Evolutionary conservation across 2,888 invertebrate genomes (phyloP).

Genomic region (Archips crataeganus): DNA sequence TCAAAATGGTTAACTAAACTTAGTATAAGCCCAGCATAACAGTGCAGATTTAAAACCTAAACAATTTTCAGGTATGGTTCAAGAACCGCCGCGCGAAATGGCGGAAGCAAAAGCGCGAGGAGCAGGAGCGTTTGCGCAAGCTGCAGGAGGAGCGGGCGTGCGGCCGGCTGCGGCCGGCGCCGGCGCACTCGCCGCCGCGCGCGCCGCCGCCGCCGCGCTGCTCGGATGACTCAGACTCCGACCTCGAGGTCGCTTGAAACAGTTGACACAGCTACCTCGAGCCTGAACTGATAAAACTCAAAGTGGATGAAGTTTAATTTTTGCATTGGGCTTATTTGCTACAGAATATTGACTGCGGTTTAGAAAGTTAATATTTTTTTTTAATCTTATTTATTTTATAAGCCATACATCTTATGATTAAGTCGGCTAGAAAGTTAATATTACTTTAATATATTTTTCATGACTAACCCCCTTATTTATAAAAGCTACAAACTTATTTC

Average conservation of each 20-base stretch:
- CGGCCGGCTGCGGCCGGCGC: slow-evolving; percentile 69
- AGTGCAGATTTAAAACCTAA: too few species aligned
- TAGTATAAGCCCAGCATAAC: too few species aligned
- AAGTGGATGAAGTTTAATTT: neutral
- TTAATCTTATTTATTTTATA: too few species aligned
- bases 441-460: neutral
- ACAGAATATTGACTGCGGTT: neutral
- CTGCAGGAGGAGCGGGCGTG: slow-evolving; percentile 91
- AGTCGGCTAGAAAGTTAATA: neutral
- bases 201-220: slow-evolving; percentile 67
- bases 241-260: slow-evolving; percentile 91
- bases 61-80: slow-evolving; percentile 94
- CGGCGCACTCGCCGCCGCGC: slow-evolving; percentile 66
- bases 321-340: neutral
- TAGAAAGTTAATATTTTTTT: neutral
- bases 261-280: slow-evolving; percentile 2
- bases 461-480: too few species aligned
- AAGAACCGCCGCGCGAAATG: slow-evolving; percentile 98
- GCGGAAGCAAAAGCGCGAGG: slow-evolving; percentile 97
- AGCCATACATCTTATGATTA: too few species aligned
- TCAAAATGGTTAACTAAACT: too few species aligned
- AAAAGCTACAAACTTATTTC: too few species aligned
- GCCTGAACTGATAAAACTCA: neutral
- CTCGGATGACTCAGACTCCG: slow-evolving; percentile 92
- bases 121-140: slow-evolving; percentile 93